Percentiles rank a stretch among this genome's conserved stretches.
phyloP scores from a whole-genome alignment of 2,797 vertebrate species.

The Sebastes goodei region DNA sequence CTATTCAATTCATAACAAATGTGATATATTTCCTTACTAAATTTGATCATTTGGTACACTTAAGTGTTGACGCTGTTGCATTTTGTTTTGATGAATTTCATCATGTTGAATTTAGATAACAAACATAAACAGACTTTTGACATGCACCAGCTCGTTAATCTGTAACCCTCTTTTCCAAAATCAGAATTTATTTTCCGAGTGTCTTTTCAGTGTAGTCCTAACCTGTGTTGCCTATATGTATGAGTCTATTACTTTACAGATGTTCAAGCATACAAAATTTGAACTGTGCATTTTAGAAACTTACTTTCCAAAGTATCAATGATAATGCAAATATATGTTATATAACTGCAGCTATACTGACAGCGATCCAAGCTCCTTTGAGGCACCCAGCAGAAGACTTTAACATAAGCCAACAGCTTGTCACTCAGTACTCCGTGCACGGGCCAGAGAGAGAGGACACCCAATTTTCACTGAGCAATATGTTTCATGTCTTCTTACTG shows the following conservation, averaged over 20 bases:
- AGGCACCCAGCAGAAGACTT: constrained; percentile 21
- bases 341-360: neutral
- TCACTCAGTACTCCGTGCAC: constrained; percentile 44
- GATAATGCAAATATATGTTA: constrained; percentile 1
- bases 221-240: neutral
- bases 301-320: neutral
- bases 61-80: neutral
- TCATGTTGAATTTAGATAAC: neutral
- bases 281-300: neutral
- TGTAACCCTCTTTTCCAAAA: neutral
- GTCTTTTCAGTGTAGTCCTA: neutral
- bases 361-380: constrained; percentile 21
- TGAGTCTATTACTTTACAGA: neutral
- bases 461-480: constrained; percentile 41
- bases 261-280: neutral
- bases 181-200: neutral
- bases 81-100: constrained; percentile 4
- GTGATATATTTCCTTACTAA: neutral
- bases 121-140: neutral
- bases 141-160: neutral
- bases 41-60: neutral
- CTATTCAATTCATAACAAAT: neutral
- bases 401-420: constrained; percentile 37
- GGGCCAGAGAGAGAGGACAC: constrained; percentile 27
- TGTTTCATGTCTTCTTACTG: constrained; percentile 38